These are phyloP conservation scores for Passer domesticus DNA, from an alignment of 2,113 vertebrate species.

Conservation along the genomic window DNA sequence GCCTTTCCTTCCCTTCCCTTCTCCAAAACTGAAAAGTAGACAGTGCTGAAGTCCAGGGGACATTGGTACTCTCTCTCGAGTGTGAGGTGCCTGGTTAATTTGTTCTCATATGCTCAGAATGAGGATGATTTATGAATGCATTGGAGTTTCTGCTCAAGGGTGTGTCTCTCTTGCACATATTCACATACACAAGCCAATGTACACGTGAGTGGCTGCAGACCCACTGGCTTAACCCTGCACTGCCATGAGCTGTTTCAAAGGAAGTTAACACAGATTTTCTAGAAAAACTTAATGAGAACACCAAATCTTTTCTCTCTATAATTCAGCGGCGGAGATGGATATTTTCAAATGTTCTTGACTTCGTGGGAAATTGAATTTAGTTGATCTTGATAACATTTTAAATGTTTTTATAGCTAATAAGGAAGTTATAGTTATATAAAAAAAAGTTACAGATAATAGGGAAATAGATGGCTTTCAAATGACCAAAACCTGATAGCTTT, in stretches of 20 bases:
- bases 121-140: not conserved
- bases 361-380: not conserved
- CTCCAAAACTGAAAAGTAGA: not conserved
- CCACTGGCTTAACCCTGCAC: not conserved
- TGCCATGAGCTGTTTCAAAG: not conserved
- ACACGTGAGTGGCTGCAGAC: not conserved
- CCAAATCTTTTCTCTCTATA: not conserved
- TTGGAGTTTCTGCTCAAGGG: not conserved
- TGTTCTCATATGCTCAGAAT: not conserved
- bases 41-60: not conserved
- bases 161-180: not conserved
- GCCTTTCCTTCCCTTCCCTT: not conserved
- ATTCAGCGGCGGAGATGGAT: not conserved
- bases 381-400: not conserved
- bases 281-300: not conserved
- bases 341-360: not conserved
- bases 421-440: not conserved
- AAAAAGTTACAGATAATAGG: not conserved
- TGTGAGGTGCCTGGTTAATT: not conserved
- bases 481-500: not conserved
- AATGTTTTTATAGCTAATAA: not conserved
- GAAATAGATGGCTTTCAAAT: not conserved
- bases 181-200: not conserved
- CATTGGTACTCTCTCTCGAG: accelerated
- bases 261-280: not conserved